A percentile compares a stretch with the other conserved stretches of the same genome.
phyloP scores from a whole-genome alignment of 2,888 invertebrate genomes.

The Globia sparganii region DNA sequence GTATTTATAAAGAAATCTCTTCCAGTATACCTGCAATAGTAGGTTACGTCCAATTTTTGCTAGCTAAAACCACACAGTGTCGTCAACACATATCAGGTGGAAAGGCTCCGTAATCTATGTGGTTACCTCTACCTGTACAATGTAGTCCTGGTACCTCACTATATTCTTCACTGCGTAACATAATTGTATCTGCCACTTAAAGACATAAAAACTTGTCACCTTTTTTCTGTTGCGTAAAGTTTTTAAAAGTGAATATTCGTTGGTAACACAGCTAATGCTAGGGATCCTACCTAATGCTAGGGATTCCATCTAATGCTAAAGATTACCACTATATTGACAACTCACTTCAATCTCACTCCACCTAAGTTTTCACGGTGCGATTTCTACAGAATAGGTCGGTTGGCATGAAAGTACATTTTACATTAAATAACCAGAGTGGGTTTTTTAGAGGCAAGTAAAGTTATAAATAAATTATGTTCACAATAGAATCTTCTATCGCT shows the following conservation, averaged over 20 bases:
- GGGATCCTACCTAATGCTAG: too few relatives aligned
- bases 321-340: background rate
- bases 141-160: background rate
- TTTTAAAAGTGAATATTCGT: background rate
- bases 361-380: background rate
- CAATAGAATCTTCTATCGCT: background rate
- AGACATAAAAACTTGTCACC: background rate
- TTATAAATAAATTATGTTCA: background rate
- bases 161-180: background rate
- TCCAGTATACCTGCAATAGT: background rate
- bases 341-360: background rate
- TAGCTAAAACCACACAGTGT: background rate
- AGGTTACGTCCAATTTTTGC: background rate
- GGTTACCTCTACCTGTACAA: background rate
- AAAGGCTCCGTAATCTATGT: background rate
- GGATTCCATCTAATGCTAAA: too few relatives aligned
- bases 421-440: background rate
- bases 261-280: background rate
- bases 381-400: background rate
- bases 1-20: background rate
- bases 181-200: too few relatives aligned
- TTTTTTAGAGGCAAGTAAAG: background rate
- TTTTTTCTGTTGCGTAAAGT: background rate
- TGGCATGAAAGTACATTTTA: constrained; percentile 2
- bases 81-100: too few relatives aligned